Base-by-base conservation (phyloP, 2,888 invertebrate species). In the Diadromus collaris region DNA sequence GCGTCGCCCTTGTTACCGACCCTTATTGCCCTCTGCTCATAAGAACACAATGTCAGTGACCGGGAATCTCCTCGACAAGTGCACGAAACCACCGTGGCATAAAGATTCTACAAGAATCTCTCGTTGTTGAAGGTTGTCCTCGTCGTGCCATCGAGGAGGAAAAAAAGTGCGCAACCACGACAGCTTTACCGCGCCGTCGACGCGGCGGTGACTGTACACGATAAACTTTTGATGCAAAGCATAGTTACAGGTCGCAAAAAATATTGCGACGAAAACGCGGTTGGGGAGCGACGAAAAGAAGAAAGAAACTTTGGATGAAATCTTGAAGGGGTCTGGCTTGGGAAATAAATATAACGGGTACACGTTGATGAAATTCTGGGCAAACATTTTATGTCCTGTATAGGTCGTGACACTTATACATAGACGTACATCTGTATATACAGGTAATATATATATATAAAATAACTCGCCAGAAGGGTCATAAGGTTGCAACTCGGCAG, bases 141-240 rank as follows among this genome's bases (percentile, higher is more conserved):
- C 27, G 24, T 68, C 34, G 38, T 34, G 13, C 51, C 24, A 9
- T 9, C 16, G 54, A 51, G 7, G n/a, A 48, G 34, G 1, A 16
- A 67, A 65, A n/a, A 51, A 51, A 65, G 51, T 16, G 38, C 38
- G 13, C 41, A 44, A n/a, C 10, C 24, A n/a, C 32, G 27, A 51
- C 21, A 51, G 24, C 51, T 51, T 41, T 44, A 13, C 10, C 4
- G 6, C 10, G 6, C 10, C 54, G n/a, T 54, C 38, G 10, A 24
- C 6, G 10, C 51, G 34, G 34, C 44, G 9, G 64, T 71, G 41
- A 54, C 32, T 48, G 48, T 70, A 38, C 71, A 68, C 32, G 76
- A 72, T 76, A 51, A 79, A 79, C 76, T 76, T 76, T 76, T 76
- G 71, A 68, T 75, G 60, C 58, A 24, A 73, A 51, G 19, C 69